Percentiles rank a stretch among this genome's conserved stretches.
Evolutionary conservation across 2,888 invertebrate species (phyloP).

Genomic region (Agriotes lineatus): DNA sequence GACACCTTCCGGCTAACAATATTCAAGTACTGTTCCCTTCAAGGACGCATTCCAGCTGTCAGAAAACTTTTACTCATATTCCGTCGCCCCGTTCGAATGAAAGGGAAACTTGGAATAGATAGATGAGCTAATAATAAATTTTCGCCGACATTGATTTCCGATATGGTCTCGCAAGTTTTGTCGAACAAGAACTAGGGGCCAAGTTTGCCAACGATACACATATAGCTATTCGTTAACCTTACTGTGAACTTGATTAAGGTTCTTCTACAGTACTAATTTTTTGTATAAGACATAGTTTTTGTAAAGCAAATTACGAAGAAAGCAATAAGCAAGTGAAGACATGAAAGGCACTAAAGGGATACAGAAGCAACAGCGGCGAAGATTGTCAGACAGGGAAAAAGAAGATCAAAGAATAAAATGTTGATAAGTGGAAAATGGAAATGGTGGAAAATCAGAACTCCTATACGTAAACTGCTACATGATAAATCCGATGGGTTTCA

Average conservation of each 20-base stretch:
- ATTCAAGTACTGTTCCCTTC: constrained; percentile 31
- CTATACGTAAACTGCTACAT: too few relatives aligned
- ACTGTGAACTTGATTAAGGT: not conserved
- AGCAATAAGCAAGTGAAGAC: too few relatives aligned
- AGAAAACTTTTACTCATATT: constrained; percentile 31
- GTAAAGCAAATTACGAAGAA: too few relatives aligned
- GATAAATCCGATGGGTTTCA: too few relatives aligned
- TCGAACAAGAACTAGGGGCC: not conserved
- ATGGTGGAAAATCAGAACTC: too few relatives aligned
- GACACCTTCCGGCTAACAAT: constrained; percentile 53
- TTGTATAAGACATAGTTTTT: too few relatives aligned
- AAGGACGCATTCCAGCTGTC: constrained; percentile 35
- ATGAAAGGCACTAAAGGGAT: too few relatives aligned
- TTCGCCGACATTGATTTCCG: constrained; percentile 18
- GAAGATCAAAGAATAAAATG: too few relatives aligned
- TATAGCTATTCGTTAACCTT: not conserved
- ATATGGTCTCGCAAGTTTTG: constrained; percentile 8
- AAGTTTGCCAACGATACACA: not conserved
- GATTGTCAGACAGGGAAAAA: too few relatives aligned
- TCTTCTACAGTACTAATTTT: too few relatives aligned
- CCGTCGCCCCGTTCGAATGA: constrained; percentile 12
- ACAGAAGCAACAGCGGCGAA: too few relatives aligned
- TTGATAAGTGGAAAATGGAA: too few relatives aligned
- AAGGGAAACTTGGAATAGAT: constrained; percentile 30
- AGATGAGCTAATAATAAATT: constrained; percentile 29